These are phyloP conservation scores for Carettochelys insculpta DNA, from an alignment of 2,113 vertebrate genomes.

Conservation along the genomic window DNA sequence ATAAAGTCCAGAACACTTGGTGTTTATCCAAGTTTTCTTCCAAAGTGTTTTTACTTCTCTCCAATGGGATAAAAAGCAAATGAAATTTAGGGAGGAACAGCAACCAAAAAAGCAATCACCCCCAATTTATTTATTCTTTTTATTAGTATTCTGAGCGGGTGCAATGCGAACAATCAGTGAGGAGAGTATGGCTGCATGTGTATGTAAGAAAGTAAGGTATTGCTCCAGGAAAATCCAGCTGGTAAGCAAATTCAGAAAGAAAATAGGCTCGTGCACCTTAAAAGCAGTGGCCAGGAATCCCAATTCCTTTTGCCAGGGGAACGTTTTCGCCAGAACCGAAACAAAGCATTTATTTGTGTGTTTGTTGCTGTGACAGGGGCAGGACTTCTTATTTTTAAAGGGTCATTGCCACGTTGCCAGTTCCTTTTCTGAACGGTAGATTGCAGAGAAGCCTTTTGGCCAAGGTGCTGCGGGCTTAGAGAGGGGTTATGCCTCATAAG, in stretches of 20 bases:
- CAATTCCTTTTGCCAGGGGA: not conserved
- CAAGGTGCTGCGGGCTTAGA: not conserved
- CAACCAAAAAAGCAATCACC: not conserved
- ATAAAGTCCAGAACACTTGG: not conserved
- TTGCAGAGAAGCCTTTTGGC: not conserved
- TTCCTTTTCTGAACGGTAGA: not conserved
- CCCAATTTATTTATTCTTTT: not conserved
- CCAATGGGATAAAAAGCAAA: not conserved
- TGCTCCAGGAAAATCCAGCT: not conserved
- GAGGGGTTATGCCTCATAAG: not conserved
- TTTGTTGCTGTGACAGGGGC: not conserved
- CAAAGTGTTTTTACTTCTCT: not conserved
- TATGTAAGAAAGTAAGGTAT: not conserved
- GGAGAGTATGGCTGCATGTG: not conserved
- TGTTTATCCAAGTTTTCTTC: not conserved
- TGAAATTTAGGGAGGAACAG: not conserved
- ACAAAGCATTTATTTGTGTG: not conserved
- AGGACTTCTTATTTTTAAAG: not conserved
- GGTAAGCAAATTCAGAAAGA: not conserved
- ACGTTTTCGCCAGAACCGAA: not conserved
- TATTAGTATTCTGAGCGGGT: not conserved
- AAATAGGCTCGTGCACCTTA: not conserved
- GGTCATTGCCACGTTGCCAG: not conserved
- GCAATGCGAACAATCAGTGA: not conserved
- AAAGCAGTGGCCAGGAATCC: not conserved